These are phyloP conservation scores for Mobula hypostoma DNA, from an alignment of 2,113 vertebrate genomes.

Conservation along the genomic window DNA sequence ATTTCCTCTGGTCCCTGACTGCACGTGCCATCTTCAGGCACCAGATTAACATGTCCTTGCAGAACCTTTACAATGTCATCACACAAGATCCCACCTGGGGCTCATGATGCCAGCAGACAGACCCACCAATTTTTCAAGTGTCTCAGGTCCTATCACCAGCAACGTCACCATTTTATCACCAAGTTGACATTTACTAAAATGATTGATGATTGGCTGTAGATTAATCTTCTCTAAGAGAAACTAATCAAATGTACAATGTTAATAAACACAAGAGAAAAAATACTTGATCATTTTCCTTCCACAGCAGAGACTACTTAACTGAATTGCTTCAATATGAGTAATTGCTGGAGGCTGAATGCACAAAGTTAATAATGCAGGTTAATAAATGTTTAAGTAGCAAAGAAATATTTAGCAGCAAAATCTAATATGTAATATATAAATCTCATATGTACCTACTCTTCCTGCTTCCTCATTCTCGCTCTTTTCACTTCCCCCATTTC, in stretches of 20 bases:
- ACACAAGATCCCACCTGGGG: too few relatives aligned
- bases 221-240: background rate
- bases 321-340: background rate
- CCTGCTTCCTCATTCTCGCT: background rate
- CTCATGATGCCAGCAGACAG: too few relatives aligned
- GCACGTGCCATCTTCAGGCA: too few relatives aligned
- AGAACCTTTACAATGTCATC: too few relatives aligned
- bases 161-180: background rate
- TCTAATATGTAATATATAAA: background rate
- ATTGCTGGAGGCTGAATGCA: background rate
- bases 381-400: background rate
- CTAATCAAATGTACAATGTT: background rate
- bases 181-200: background rate
- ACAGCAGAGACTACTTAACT: background rate
- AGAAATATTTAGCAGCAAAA: background rate
- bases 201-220: background rate
- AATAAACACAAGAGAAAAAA: background rate
- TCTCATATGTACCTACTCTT: background rate
- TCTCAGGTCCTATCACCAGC: too few relatives aligned
- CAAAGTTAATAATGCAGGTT: background rate
- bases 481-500: background rate
- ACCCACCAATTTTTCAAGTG: too few relatives aligned
- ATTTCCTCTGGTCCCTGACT: too few relatives aligned
- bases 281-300: background rate
- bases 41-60: too few relatives aligned